Base-by-base conservation (phyloP, 30 jellyfish, hydroid and myxozoan genomes). In the Hydractinia echinata region DNA sequence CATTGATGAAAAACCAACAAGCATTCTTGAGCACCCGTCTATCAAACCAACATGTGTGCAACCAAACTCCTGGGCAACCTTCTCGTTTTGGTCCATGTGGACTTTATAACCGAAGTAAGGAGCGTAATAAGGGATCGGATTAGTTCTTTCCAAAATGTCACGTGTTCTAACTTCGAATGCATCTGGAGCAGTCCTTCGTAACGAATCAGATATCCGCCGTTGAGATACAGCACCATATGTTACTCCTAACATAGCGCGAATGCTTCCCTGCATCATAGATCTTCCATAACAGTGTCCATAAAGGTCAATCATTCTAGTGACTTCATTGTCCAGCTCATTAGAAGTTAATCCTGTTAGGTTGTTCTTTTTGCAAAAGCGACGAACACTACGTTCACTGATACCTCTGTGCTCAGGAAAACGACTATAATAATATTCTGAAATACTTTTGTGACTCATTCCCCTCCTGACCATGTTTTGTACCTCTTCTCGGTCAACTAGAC, bases 11-110 rank as follows among this genome's bases (percentile, higher is more conserved):
- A 13, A 67, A 10, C 78, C 78, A 67, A 15, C 19, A 21, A 67
- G n/a, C 78, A 67, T 67, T 21, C 78, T 16, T 13, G 78, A 67
- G 50, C 78, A 67, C 50, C 78, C 78, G 21, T 67, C 78, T 13
- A 67, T 67, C 50, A 20, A 10, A 13, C 50, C 78, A 13, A 67
- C 78, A 67, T 67, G 78, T 13, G 78, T 20, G 50, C 78, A 67
- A 67, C 78, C 78, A 13, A 67, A 67, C 1, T 67, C 51, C 21
- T 67, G 78, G 19, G 50, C 78, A 21, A 67, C 3, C 51, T 67
- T 67, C 3, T 67, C 78, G 50, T 67, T 67, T 67, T 67, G 78
- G 21, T 67, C 78, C 78, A 67, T 67, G 78, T 67, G 78, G 14
- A 67, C 50, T 21, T 67, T 67, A 48, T 67, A 67, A 11, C 78